phyloP scores from a whole-genome alignment of 2,888 invertebrate species.

The Rhingia rostrata region DNA sequence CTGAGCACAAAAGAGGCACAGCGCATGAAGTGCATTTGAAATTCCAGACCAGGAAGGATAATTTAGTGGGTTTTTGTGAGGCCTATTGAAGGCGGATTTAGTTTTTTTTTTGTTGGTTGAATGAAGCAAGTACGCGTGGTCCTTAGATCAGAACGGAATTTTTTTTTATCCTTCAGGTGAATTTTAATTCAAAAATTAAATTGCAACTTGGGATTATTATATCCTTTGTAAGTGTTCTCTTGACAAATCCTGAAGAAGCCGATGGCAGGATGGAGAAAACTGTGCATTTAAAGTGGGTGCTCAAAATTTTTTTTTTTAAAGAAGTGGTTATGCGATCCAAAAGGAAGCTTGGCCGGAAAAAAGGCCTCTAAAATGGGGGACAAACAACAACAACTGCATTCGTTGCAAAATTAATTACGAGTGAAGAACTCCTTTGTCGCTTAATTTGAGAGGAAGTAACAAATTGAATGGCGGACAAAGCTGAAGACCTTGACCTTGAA shows the following conservation, averaged over 20 bases:
- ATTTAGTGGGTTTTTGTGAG: conserved; percentile 1
- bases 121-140: neutral
- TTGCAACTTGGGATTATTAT: conserved; percentile 16
- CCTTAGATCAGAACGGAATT: conserved; percentile 41
- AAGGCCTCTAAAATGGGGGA: neutral
- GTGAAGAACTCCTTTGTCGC: conserved; percentile 39
- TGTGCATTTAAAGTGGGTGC: conserved; percentile 25
- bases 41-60: neutral
- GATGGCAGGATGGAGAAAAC: conserved; percentile 39
- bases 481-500: neutral
- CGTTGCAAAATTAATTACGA: conserved; percentile 49
- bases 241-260: conserved; percentile 29
- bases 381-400: conserved; percentile 4
- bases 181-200: conserved; percentile 46
- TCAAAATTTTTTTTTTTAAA: conserved; percentile 33
- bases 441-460: conserved; percentile 39
- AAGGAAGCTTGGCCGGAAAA: conserved; percentile 6
- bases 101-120: conserved; percentile 13
- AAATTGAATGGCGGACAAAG: conserved; percentile 30
- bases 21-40: neutral
- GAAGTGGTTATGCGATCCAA: conserved; percentile 35
- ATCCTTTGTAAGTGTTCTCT: conserved; percentile 18
- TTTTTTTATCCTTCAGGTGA: conserved; percentile 41
- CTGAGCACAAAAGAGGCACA: neutral
- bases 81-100: conserved; percentile 3